These are phyloP conservation scores for Etheostoma nigrum DNA, from an alignment of 2,797 vertebrate species.

Conservation along the genomic window DNA sequence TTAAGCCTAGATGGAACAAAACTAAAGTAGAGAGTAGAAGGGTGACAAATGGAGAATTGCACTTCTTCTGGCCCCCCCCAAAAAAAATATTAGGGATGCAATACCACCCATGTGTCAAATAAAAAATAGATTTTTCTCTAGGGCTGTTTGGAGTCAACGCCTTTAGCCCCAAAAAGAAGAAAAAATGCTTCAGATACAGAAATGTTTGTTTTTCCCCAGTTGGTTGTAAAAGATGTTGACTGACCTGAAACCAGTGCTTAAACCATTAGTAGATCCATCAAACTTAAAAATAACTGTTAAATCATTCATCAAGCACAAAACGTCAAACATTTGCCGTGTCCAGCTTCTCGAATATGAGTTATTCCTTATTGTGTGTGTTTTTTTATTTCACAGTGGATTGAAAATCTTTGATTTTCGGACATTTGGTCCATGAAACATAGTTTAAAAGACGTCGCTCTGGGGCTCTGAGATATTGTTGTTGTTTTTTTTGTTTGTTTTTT, in stretches of 20 bases:
- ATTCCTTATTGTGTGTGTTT: neutral
- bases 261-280: too few species aligned
- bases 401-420: neutral
- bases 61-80: neutral
- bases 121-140: too few species aligned
- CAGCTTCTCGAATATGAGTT: neutral
- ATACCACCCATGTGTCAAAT: neutral
- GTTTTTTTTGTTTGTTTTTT: too few species aligned
- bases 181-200: too few species aligned
- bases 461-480: neutral
- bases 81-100: neutral
- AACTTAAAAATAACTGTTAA: too few species aligned
- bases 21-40: neutral
- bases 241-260: neutral
- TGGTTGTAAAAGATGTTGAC: neutral
- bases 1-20: conserved; percentile 26
- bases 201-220: neutral
- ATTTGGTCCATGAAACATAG: too few species aligned
- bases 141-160: neutral
- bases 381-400: neutral
- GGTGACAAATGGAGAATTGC: conserved; percentile 16
- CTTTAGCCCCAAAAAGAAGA: too few species aligned
- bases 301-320: neutral
- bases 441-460: neutral
- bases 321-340: neutral